Evolutionary conservation across 2,888 invertebrate genomes (phyloP), one percentile per base, ranked within the genome.

Genomic region (Cheilosia soror): DNA sequence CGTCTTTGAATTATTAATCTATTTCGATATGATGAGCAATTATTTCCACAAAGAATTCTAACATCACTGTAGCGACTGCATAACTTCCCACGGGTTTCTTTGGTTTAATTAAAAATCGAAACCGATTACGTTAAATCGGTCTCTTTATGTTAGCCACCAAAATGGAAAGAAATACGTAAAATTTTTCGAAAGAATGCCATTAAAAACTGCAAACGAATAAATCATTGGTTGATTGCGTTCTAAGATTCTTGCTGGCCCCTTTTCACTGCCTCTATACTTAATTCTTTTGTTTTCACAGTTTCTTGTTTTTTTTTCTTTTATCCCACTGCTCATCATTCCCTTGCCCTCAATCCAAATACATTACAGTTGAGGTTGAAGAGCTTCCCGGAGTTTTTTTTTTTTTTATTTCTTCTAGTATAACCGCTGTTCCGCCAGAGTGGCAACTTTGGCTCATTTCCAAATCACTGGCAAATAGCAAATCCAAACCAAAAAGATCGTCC

Each of bases 361-460:
- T 81, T 71, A 63, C 76, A 47, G 68, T 68, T 68, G 68, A 68
- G 75, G 80, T 80, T 80, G 68, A 75, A 68, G 62, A 80, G 80
- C 29, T 73, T 62, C 27, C 27, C 25, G 60, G 40, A 11, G 7
- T 55, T 58, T 66, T 51, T 11, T 40, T 47, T 47, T 7, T 33
- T 58, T 57, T 71, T 29, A 9, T 57, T 69, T 44, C 62, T 62
- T 71, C 51, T 69, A 15, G 68, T 75, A 69, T 71, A 76, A 83
- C 83, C 83, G 62, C 83, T 73, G 78, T 68, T 73, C 78, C 66
- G 33, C 42, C 57, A 60, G 83, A 78, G 83, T 78, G 78, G 72
- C 68, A 78, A 78, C 62, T 78, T 83, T 83, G 83, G 83, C 83
- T 83, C 78, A 83, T 83, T 83, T 83, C 83, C 83, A 83, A 83